Percentiles rank a stretch among this genome's conserved stretches.
Conservation (phyloP, 2,113 vertebrate species). For the Circaetus cinerascens region DNA sequence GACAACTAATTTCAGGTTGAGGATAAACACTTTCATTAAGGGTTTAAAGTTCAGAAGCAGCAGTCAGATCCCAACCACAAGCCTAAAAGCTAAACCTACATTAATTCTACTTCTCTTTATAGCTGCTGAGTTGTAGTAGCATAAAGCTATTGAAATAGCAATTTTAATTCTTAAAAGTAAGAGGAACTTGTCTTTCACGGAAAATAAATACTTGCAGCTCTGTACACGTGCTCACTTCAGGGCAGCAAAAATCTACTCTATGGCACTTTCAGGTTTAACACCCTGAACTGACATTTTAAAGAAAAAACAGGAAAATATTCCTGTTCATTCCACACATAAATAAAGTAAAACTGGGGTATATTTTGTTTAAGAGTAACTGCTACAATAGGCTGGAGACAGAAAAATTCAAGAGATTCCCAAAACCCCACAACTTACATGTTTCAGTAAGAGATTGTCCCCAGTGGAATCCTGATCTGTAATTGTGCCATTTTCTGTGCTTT, state of each 20-base stretch:
- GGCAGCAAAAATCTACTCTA: background rate
- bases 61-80: background rate
- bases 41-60: background rate
- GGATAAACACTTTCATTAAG: background rate
- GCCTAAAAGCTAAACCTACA: background rate
- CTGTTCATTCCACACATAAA: background rate
- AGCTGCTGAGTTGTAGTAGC: background rate
- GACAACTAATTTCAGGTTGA: background rate
- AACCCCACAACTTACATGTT: constrained; percentile 81
- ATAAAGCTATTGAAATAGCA: background rate
- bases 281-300: background rate
- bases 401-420: background rate
- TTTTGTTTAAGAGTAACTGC: background rate
- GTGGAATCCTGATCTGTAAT: constrained; percentile 77
- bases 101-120: background rate
- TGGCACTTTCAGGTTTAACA: background rate
- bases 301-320: background rate
- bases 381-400: background rate
- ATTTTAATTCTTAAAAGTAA: background rate
- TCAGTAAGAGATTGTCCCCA: constrained; percentile 88
- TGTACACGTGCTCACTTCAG: background rate
- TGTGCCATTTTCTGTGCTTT: constrained; percentile 77
- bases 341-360: background rate
- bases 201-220: background rate
- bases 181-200: background rate